Evolutionary conservation across 2,888 invertebrate genomes (phyloP).

Genomic region (Platycheirus rosarum): DNA sequence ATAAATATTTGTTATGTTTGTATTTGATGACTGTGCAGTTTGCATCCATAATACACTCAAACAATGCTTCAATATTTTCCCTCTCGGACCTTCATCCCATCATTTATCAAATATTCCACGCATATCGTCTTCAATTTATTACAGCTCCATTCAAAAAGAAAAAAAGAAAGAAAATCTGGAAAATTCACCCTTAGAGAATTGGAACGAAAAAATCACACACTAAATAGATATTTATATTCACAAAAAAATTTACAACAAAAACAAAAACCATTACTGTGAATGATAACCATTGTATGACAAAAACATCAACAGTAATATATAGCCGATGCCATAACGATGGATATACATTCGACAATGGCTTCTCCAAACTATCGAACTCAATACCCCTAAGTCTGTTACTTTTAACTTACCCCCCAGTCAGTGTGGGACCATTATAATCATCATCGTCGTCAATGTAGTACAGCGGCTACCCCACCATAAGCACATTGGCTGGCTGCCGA

Average conservation of each 20-base stretch:
- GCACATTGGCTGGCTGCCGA: constrained; percentile 58
- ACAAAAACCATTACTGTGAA: constrained; percentile 26
- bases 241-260: constrained; percentile 5
- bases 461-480: constrained; percentile 3
- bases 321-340: constrained; percentile 58
- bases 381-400: constrained; percentile 24
- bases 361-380: constrained; percentile 11
- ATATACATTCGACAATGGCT: constrained; percentile 50
- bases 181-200: constrained; percentile 22
- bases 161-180: neutral
- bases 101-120: constrained; percentile 61
- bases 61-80: constrained; percentile 16
- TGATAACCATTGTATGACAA: constrained; percentile 33
- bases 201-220: constrained; percentile 18
- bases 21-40: neutral
- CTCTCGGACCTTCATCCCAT: neutral
- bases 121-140: constrained; percentile 50
- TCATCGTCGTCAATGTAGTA: neutral
- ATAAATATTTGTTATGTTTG: neutral
- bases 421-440: neutral
- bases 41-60: neutral
- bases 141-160: neutral
- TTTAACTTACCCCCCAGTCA: neutral
- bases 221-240: constrained; percentile 47
- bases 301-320: constrained; percentile 46